Percentiles rank a stretch among this genome's conserved stretches.
These are phyloP conservation scores for Trilocha varians DNA, from an alignment of 2,888 invertebrate species.

Conservation along the genomic window DNA sequence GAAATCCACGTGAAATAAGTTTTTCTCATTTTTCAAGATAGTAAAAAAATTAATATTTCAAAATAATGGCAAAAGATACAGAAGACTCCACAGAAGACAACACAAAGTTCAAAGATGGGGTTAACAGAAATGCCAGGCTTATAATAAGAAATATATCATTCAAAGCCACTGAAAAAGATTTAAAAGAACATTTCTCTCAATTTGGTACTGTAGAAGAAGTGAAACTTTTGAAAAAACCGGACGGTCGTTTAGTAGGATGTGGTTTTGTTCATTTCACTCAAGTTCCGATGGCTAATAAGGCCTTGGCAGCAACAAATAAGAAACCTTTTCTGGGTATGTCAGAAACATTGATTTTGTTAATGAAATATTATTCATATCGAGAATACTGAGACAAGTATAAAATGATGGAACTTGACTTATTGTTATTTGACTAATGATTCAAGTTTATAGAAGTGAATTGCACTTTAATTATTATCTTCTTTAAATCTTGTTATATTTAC, in stretches of 20 bases:
- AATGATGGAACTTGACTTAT: no score
- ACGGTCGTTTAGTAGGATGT: slow-evolving; percentile 87
- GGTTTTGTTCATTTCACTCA: slow-evolving; percentile 89
- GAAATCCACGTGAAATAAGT: no score
- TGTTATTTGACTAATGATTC: no score
- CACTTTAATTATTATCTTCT: no score
- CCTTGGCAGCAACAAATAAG: slow-evolving; percentile 79
- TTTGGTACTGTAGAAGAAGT: slow-evolving; percentile 85
- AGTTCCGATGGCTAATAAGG: slow-evolving; percentile 85
- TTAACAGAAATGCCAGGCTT: slow-evolving; percentile 71
- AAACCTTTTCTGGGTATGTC: slow-evolving; percentile 74
- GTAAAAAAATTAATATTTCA: no score
- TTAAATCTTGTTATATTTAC: no score
- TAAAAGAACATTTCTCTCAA: slow-evolving; percentile 79
- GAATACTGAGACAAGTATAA: no score
- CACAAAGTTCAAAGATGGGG: slow-evolving; percentile 36
- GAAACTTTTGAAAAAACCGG: slow-evolving; percentile 79
- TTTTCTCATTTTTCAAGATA: no score
- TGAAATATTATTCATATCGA: not conserved
- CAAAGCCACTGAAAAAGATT: slow-evolving; percentile 80
- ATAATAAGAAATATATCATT: slow-evolving; percentile 80
- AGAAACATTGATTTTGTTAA: not conserved
- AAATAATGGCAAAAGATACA: slow-evolving; percentile 29
- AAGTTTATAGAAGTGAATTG: no score
- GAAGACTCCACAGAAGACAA: slow-evolving; percentile 27